phyloP scores from a whole-genome alignment of 1,140 invertebrate species.

The Leptopilina boulardi region DNA sequence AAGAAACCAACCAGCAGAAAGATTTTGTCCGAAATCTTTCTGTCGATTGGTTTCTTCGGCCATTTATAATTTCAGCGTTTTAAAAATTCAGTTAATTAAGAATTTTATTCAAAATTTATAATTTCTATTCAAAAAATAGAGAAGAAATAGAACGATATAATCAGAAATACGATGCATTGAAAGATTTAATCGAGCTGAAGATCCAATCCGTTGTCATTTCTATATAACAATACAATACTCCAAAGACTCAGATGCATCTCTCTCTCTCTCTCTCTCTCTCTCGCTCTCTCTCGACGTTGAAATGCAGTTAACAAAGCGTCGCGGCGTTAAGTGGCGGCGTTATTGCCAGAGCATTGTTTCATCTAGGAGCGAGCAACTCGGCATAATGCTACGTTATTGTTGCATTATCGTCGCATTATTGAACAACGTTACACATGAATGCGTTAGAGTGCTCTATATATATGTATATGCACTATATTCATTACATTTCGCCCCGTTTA shows the following conservation, averaged over 20 bases:
- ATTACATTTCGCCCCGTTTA: conserved; percentile 12
- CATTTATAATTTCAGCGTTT: no score
- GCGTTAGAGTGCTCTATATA: neutral
- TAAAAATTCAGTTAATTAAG: no score
- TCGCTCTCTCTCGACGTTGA: conserved; percentile 9
- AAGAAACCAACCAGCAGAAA: no score
- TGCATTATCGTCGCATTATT: conserved; percentile 24
- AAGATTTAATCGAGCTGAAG: conserved; percentile 9
- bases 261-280: no score
- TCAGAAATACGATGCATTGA: neutral
- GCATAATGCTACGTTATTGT: conserved; percentile 30
- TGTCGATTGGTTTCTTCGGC: no score
- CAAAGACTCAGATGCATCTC: conserved; percentile 14
- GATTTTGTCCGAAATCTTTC: no score
- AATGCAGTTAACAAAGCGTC: conserved; percentile 12
- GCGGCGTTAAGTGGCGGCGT: neutral
- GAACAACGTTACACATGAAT: conserved; percentile 2
- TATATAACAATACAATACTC: neutral
- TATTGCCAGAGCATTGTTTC: conserved; percentile 13
- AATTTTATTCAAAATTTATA: no score
- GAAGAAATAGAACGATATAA: neutral
- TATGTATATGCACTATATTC: no score
- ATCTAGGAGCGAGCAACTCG: conserved; percentile 14
- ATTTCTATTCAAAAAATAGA: no score
- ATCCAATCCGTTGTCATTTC: neutral